Evolutionary conservation across 2,113 vertebrate species (phyloP).

Genomic region (Jacana jacana): DNA sequence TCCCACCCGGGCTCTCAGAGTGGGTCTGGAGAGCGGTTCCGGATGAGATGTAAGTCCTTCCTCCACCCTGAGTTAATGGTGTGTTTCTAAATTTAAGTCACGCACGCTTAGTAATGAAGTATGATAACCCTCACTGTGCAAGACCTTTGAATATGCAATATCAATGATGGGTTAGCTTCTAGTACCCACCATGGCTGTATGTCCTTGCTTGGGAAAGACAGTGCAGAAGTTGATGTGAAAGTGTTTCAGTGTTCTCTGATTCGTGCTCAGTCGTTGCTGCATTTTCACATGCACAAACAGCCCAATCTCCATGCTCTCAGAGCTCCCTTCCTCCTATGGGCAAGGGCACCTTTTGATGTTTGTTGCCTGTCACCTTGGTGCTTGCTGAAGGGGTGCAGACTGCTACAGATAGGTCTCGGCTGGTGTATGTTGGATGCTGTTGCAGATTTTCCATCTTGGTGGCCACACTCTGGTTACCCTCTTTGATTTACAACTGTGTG

Average conservation of each 20-base stretch:
- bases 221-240: rapidly evolving
- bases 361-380: not conserved
- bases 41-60: constrained; percentile 87
- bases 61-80: rapidly evolving
- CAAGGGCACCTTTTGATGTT: not conserved
- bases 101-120: not conserved
- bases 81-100: not conserved
- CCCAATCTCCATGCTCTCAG: rapidly evolving
- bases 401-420: not conserved
- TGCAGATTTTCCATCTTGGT: not conserved
- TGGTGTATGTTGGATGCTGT: not conserved
- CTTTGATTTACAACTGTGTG: not conserved
- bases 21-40: constrained; percentile 91
- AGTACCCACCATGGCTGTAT: rapidly evolving
- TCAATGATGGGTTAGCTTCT: not conserved
- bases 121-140: not conserved
- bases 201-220: not conserved
- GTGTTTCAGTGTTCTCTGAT: not conserved
- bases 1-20: constrained; percentile 88
- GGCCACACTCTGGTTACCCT: not conserved
- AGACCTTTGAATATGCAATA: not conserved
- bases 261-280: not conserved
- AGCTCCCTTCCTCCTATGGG: not conserved
- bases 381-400: not conserved
- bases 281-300: not conserved